Evolutionary conservation across 2,888 invertebrate genomes (phyloP), one percentile per base, ranked within the genome.

Genomic region (Synergus umbraculus): DNA sequence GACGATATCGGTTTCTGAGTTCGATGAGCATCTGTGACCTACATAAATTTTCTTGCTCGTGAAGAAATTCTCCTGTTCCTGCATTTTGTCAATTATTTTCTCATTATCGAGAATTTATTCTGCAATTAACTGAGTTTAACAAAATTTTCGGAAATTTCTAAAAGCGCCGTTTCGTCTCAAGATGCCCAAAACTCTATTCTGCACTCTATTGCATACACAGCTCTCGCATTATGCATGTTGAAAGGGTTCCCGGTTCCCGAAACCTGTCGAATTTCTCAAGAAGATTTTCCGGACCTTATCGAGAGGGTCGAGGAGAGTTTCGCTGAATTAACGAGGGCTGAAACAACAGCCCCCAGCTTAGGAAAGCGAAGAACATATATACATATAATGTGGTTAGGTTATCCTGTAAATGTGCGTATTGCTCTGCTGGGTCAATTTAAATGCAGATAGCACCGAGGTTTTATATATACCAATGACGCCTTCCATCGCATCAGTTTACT

Each of bases 341-440:
- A 77, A 76, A 80, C 63, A 80, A 82, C 67, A 78, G 65, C 67
- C 60, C 54, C 64, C 60, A 73, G 64, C 63, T 69, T 69, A 77
- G 60, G 79, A 73, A 79, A 69, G 63, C 69, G 69, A n/a, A 64
- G 46, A 60, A 43, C n/a, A 43, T 46, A 18, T 49, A 22, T 46
- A 18, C 37, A 22, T 77, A 54, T 49, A n/a, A 44, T 67, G n/a
- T 9, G 43, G 43, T n/a, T 8, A n/a, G 29, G 64, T 22, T 73
- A 46, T 77, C 49, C 58, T 65, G 64, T 63, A 76, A 67, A 79
- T 76, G 65, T 58, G 83, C 64, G 86, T 85, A 86, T 86, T 83
- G 85, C 83, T 79, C 82, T 80, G 46, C 73, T 73, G 60, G 79
- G 83, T 85, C 89, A 89, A 89, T 89, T 89, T 89, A 88, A 89